Percentiles rank a stretch among this genome's conserved stretches.
phyloP scores from a whole-genome alignment of 2,113 vertebrate species.

The Corvus cornix region DNA sequence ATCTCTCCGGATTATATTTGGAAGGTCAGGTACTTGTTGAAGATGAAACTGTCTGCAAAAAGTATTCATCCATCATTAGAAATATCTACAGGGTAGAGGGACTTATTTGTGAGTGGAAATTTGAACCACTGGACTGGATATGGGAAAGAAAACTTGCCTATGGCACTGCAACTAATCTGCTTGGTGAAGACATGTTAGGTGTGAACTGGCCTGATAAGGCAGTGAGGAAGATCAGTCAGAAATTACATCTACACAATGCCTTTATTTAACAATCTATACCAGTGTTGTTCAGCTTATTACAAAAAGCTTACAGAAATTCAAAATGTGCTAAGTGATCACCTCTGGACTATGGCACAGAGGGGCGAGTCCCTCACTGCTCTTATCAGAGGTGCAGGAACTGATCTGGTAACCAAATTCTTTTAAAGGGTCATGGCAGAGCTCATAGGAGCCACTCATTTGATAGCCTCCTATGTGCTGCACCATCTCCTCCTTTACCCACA shows the following conservation, averaged over 20 bases:
- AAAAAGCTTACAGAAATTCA: neutral
- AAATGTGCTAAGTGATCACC: neutral
- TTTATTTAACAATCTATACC: neutral
- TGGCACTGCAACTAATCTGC: neutral
- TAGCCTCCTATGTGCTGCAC: neutral
- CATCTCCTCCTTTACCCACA: neutral
- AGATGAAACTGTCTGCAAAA: neutral
- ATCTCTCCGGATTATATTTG: neutral
- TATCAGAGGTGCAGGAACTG: neutral
- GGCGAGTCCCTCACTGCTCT: fast-evolving
- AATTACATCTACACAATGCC: neutral
- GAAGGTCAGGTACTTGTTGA: neutral
- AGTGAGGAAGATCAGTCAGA: neutral
- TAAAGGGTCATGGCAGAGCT: neutral
- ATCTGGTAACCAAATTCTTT: neutral
- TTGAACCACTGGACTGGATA: neutral
- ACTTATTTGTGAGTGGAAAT: neutral
- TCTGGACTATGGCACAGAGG: neutral
- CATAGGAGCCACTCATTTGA: neutral
- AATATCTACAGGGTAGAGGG: neutral
- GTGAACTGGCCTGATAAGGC: neutral
- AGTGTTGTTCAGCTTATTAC: neutral
- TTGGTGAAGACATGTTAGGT: neutral
- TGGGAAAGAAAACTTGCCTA: neutral
- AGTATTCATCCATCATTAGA: neutral